Evolutionary conservation across 2,888 invertebrate genomes (phyloP), one percentile per base, ranked within the genome.

Genomic region (Nebria salina): DNA sequence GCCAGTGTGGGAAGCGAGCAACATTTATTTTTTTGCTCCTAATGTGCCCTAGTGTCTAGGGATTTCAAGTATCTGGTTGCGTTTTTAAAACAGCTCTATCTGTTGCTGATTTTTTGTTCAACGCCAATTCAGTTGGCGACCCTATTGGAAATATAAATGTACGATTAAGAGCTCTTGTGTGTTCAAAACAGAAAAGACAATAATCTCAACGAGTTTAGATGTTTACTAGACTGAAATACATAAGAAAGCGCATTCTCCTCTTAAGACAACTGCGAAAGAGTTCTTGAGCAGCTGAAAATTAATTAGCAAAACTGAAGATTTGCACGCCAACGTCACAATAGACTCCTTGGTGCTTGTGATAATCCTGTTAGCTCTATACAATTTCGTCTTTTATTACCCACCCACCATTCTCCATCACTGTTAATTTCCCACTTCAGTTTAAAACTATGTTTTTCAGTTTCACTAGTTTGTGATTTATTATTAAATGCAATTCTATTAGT

Each of bases 291-390:
- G 68, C 54, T 54, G 54, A 75, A 79, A 79, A 79, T 79, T 79
- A 79, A 79, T 79, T 79, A 79, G 75, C 68, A 79, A 79, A 79
- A 68, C 54, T 54, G 54, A 54, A 54, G 54, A 54, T 54, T 54
- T 54, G 79, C 65, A 68, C 73, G 68, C 65, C 42, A 43, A 66
- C 34, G 66, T 68, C 72, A 77, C 79, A 79, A 79, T 79, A 79
- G 79, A 66, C 66, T 75, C 54, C 79, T 79, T 74, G 79, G 74
- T 79, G 74, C 75, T 68, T 26, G 79, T 64, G 79, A 79, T 79
- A 79, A 79, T 79, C 79, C 70, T 74, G 74, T 79, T 79, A 79
- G 79, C 75, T 43, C 75, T 75, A 75, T 78, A 78, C 78, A 78
- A 78, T 78, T 78, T 78, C 54, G 68, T 70, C 75, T 54, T 54